Conservation (phyloP, 2,113 vertebrate genomes). For the Malurus elegans region DNA sequence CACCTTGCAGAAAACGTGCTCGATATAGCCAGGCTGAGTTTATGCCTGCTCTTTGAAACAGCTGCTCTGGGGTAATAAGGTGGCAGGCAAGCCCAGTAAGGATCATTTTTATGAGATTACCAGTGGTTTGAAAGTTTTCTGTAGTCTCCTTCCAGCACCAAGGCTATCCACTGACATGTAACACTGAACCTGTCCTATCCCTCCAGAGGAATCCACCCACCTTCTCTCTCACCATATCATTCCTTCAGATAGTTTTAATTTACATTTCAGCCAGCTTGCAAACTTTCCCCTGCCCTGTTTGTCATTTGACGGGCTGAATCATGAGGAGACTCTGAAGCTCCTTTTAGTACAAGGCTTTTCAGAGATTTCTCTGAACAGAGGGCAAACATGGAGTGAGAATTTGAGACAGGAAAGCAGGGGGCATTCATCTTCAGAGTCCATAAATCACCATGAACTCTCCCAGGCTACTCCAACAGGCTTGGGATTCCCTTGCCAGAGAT, state of each 20-base stretch:
- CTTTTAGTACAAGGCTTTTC: neutral
- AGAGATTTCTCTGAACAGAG: neutral
- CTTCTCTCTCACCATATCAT: neutral
- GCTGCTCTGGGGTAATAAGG: neutral
- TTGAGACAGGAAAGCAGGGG: neutral
- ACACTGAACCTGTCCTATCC: neutral
- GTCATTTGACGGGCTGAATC: conserved; percentile 11
- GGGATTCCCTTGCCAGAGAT: conserved; percentile 50
- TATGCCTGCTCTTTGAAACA: neutral
- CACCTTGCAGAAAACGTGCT: conserved; percentile 52
- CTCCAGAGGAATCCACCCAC: neutral
- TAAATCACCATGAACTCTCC: conserved; percentile 23
- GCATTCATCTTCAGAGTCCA: conserved; percentile 4
- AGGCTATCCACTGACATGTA: neutral
- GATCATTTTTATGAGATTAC: neutral
- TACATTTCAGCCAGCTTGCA: neutral
- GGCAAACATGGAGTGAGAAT: neutral
- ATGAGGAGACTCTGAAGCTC: neutral
- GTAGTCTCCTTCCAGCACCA: neutral
- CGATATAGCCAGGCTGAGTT: conserved; percentile 9
- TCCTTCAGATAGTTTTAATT: neutral
- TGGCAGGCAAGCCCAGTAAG: neutral
- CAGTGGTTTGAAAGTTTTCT: neutral
- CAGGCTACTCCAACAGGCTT: conserved; percentile 15
- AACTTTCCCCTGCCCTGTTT: conserved; percentile 2